Conservation (phyloP, 2,888 invertebrate genomes). For the Dasypogon diadema region DNA sequence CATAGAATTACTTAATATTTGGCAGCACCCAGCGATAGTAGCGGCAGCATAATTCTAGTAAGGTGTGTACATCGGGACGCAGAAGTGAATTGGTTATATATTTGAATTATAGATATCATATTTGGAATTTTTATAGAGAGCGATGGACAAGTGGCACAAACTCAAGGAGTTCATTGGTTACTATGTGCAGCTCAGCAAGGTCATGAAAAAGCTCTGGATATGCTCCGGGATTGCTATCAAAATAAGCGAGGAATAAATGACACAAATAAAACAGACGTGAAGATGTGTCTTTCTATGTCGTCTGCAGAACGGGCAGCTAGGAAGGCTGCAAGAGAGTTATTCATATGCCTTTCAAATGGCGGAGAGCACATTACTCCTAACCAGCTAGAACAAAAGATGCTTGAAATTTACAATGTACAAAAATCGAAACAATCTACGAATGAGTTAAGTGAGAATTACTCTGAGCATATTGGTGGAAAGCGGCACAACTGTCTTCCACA, state of each 20-base stretch:
- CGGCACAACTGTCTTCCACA: too few species aligned
- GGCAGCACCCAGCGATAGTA: too few species aligned
- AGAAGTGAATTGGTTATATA: too few species aligned
- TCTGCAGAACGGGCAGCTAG: slow-evolving; percentile 89
- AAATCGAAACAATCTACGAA: slow-evolving; percentile 63
- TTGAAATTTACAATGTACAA: slow-evolving; percentile 73
- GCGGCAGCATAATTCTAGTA: too few species aligned
- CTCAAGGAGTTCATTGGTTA: slow-evolving; percentile 89
- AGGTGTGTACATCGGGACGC: too few species aligned
- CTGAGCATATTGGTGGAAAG: too few species aligned
- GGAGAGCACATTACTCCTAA: slow-evolving; percentile 89
- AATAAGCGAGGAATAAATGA: slow-evolving; percentile 82
- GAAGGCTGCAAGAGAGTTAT: slow-evolving; percentile 88
- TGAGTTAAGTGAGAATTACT: slow-evolving; percentile 58
- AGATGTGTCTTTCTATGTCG: slow-evolving; percentile 84
- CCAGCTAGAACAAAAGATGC: slow-evolving; percentile 81
- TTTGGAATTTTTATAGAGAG: slow-evolving; percentile 61
- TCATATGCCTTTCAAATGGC: slow-evolving; percentile 87
- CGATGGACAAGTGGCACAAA: slow-evolving; percentile 69
- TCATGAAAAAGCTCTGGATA: slow-evolving; percentile 85
- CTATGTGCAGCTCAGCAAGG: slow-evolving; percentile 95
- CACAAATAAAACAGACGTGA: slow-evolving; percentile 79
- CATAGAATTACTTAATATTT: too few species aligned
- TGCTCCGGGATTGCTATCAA: slow-evolving; percentile 73
- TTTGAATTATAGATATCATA: too few species aligned